Evolutionary conservation across 2,113 vertebrate genomes (phyloP).

Genomic region (Myrmophylax atrothorax): DNA sequence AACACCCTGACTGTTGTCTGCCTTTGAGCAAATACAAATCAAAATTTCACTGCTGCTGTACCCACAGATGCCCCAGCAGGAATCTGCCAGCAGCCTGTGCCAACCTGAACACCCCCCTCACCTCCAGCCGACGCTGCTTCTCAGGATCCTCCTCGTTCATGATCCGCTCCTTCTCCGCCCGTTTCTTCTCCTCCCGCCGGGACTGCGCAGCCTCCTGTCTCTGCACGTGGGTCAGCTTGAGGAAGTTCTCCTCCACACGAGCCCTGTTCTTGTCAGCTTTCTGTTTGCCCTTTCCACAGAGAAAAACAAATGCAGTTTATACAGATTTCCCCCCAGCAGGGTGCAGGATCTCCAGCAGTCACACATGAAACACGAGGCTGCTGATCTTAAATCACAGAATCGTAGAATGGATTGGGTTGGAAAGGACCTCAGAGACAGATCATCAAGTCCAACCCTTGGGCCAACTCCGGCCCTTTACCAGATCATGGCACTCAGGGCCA

Average conservation of each 20-base stretch:
- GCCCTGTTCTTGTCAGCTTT: conserved; percentile 96
- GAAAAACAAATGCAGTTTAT: not conserved
- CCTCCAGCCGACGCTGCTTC: conserved; percentile 95
- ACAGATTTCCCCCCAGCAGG: not conserved
- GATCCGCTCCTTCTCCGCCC: conserved; percentile 96
- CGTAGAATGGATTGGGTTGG: too few species aligned
- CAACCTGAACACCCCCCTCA: not conserved
- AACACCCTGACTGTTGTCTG: not conserved
- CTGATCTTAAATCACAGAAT: not conserved
- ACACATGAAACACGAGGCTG: not conserved
- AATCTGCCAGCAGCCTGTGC: not conserved
- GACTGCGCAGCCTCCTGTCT: conserved; percentile 96
- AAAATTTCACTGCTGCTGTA: fast-evolving
- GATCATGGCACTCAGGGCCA: too few species aligned
- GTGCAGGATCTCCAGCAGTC: not conserved
- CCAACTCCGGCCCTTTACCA: too few species aligned
- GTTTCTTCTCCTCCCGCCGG: conserved; percentile 94
- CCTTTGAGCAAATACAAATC: not conserved
- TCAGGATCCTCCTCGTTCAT: conserved; percentile 99
- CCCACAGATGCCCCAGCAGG: fast-evolving
- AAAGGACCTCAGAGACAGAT: too few species aligned
- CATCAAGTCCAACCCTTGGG: too few species aligned
- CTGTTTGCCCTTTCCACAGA: conserved; percentile 86
- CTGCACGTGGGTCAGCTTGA: conserved; percentile 95
- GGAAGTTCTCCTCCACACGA: conserved; percentile 96